Evolutionary conservation across 2,888 invertebrate species (phyloP), one percentile per base, ranked within the genome.

Genomic region (Pyrocoelia pectoralis): DNA sequence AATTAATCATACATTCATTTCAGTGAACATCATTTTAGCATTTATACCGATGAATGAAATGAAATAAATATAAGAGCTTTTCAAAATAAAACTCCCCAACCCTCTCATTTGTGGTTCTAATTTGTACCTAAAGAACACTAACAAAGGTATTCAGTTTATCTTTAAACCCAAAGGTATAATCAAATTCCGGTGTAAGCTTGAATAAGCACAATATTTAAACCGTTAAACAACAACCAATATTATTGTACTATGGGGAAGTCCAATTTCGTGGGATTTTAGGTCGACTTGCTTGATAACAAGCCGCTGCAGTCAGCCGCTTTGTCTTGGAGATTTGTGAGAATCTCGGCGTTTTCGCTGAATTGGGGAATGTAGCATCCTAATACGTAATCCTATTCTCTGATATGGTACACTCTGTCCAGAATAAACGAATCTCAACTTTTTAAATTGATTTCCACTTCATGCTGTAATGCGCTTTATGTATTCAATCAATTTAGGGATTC

Each of bases 231-330:
- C 40, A 57, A 51, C 50, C 51, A 50, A 57, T 60, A 60, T 53
- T 60, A 49, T 58, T 57, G 58, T 52, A 59, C 50, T 66, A 50
- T 58, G 51, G 70, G 68, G 71, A 70, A 71, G 65, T 74, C 70
- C 72, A 73, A 74, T 73, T 74, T 74, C 70, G 70, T 64, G 68
- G 73, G 71, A 74, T 74, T 73, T 72, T 70, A 61, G 70, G 68
- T 72, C 68, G 73, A 72, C 70, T 73, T 71, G 72, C 58, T 71
- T 71, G 73, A 73, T 74, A 74, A 74, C 73, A 73, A 72, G 70
- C 65, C 70, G 65, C 68, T 68, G 68, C 67, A 68, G 68, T 71
- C 68, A 68, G 61, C 59, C 67, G 66, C 61, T 68, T 64, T 70
- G 68, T 69, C 66, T 70, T 68, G 68, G 70, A 72, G 69, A 68